Conservation (phyloP, 2,888 invertebrate genomes). For the Onthophagus sagittarius region DNA sequence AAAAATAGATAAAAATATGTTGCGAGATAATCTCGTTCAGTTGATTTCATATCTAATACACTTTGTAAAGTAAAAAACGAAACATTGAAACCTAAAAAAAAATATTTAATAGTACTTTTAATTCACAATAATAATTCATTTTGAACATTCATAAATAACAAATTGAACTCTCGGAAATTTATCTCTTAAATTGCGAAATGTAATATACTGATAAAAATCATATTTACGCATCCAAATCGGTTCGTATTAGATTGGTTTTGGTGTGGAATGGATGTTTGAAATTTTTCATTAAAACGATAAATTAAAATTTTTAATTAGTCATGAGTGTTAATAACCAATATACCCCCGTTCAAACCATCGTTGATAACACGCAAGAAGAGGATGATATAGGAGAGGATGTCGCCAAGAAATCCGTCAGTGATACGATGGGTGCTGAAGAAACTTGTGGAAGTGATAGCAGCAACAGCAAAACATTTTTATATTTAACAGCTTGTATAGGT, state of each 20-base stretch:
- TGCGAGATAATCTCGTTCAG: no score
- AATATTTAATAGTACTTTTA: no score
- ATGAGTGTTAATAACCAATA: constrained; percentile 16
- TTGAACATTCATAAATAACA: no score
- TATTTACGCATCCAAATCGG: no score
- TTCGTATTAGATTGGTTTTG: neutral
- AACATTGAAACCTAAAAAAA: no score
- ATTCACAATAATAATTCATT: no score
- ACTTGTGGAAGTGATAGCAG: constrained; percentile 19
- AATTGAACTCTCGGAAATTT: no score
- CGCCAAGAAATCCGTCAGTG: neutral
- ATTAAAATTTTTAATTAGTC: neutral
- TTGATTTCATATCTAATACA: no score
- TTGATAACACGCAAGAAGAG: constrained; percentile 11
- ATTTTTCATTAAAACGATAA: neutral
- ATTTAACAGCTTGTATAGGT: constrained; percentile 33
- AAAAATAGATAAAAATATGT: no score
- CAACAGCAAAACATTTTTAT: constrained; percentile 27
- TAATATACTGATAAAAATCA: no score
- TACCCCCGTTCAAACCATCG: constrained; percentile 8
- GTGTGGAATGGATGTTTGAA: neutral
- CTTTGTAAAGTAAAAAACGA: no score
- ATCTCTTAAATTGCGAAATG: no score
- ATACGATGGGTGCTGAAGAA: constrained; percentile 12
- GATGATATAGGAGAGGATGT: constrained; percentile 13